phyloP scores from a whole-genome alignment of 2,888 invertebrate species.

The Biston stratarius region DNA sequence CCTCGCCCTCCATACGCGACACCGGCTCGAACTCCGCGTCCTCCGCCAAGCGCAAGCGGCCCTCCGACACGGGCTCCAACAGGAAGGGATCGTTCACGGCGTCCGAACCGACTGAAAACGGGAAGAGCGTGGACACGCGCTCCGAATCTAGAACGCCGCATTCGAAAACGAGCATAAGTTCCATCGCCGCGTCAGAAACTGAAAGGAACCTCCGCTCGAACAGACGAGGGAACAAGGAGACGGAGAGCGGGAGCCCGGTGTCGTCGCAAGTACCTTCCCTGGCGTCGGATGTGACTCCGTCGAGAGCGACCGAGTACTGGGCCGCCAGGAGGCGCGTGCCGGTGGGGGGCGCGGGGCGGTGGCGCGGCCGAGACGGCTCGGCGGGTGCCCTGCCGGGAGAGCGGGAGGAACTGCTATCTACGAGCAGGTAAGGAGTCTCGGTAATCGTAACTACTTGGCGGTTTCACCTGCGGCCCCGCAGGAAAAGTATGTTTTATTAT shows the following conservation, averaged over 20 bases:
- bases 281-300: neutral
- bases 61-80: neutral
- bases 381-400: neutral
- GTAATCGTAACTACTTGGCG: neutral
- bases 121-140: neutral
- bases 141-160: neutral
- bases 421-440: neutral
- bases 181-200: neutral
- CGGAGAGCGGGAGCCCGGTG: neutral
- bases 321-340: neutral
- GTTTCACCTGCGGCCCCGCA: no score
- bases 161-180: neutral
- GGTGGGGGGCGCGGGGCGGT: neutral
- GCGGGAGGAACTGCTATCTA: neutral
- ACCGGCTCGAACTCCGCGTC: neutral
- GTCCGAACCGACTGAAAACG: neutral
- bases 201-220: neutral
- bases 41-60: neutral
- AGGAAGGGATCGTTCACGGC: neutral
- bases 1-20: slow-evolving; percentile 16
- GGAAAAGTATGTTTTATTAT: no score
- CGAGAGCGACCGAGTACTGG: neutral
- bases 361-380: neutral
- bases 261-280: neutral
- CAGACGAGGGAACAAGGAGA: no score